Evolutionary conservation across 2,888 invertebrate species (phyloP), one percentile per base, ranked within the genome.

Genomic region (Coecobrya sp.): DNA sequence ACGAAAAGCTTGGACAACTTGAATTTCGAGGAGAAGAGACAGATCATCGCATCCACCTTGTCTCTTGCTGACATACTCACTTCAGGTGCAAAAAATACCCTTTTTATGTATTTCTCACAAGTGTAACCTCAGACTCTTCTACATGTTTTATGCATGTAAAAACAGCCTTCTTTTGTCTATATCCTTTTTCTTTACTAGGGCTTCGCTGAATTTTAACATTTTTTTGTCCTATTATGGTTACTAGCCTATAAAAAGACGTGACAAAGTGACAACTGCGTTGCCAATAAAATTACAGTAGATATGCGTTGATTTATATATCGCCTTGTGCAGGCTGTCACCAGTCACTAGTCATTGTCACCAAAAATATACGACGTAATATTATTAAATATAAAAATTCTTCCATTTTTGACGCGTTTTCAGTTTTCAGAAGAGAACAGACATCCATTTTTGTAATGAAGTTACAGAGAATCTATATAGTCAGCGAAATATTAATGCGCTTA

Each of bases 1-100:
- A 93, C 95, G 42, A 95, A 95, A 84, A 95, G 95, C 73, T 84
- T 95, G 92, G 95, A 95, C 76, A 94, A 98, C 96, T 97, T 98
- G 91, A 98, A 98, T 96, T 98, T 98, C 96, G 98, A 98, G 96
- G 98, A 98, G 96, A 98, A 98, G 96, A 96, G 98, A 95, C 98
- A 98, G 96, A 96, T 98, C 95, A 98, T 98, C 94, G 98, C 98
- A 79, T 98, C 98, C 94, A 98, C 98, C 85, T 96, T 98, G 95
- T 98, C 98, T 94, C 96, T 98, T 93, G 98, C 98, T 94, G 98
- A 98, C 96, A 98, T 98, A 95, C 96, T 98, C 2, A 90, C 94
- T 55, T 81, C 81, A 81, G 81, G 81, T 81, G 55, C 55, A 81
- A 55, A 73, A 22, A 62, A 62, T 27, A 55, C n/a, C 13, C 19